Evolutionary conservation across 2,113 vertebrate genomes (phyloP).

Genomic region (Hippocampus comes): DNA sequence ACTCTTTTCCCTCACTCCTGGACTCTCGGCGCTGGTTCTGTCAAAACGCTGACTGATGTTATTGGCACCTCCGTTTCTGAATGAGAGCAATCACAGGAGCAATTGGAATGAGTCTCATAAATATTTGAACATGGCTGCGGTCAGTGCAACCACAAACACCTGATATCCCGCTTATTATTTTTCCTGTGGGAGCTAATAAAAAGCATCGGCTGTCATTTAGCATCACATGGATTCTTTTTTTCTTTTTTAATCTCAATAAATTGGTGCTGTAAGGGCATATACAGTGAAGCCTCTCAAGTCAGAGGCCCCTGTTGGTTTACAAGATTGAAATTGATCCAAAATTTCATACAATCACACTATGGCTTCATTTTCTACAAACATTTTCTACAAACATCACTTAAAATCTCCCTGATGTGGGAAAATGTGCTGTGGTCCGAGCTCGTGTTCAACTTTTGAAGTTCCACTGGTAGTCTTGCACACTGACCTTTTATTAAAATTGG

Average conservation of each 20-base stretch:
- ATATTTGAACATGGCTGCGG: not conserved
- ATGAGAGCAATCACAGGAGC: not conserved
- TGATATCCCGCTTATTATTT: not conserved
- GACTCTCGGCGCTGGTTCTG: not conserved
- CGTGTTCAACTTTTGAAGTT: not conserved
- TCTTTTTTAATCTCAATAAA: not conserved
- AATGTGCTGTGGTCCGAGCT: too few species aligned
- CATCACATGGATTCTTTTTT: too few species aligned
- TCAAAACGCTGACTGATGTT: not conserved
- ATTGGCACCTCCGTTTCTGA: not conserved
- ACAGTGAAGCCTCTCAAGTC: not conserved
- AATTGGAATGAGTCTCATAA: not conserved
- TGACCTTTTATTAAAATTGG: not conserved
- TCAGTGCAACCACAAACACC: conserved; percentile 1
- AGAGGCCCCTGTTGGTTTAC: not conserved
- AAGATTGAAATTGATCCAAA: not conserved
- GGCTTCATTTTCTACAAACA: too few species aligned
- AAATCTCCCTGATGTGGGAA: too few species aligned
- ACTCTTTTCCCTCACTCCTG: not conserved
- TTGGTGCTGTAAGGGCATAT: not conserved
- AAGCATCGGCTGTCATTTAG: too few species aligned
- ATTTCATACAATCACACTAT: too few species aligned
- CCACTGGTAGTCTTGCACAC: not conserved
- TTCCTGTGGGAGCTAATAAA: too few species aligned
- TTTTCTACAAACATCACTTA: too few species aligned